phyloP scores from a whole-genome alignment of 2,797 vertebrate genomes.

The Cuniculus paca region DNA sequence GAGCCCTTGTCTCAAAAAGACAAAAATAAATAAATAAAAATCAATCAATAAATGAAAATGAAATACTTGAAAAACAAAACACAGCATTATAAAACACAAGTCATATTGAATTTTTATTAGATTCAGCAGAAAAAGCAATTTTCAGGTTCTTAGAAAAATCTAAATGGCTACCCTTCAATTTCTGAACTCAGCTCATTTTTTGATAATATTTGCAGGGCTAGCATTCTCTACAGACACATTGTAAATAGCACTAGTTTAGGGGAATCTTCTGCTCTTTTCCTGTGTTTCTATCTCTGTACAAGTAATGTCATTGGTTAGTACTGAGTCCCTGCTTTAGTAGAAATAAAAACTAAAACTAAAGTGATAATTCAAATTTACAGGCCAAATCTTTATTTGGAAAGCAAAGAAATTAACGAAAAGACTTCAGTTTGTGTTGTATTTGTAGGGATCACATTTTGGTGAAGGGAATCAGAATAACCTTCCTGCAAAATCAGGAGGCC shows the following conservation, averaged over 20 bases:
- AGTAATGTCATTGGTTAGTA: background rate
- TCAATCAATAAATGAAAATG: background rate
- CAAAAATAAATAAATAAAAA: too few relatives aligned
- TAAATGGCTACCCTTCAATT: background rate
- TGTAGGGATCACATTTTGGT: background rate
- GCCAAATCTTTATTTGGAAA: background rate
- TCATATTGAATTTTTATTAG: background rate
- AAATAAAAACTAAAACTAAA: background rate
- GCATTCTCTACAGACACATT: too few relatives aligned
- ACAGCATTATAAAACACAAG: background rate
- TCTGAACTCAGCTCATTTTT: background rate
- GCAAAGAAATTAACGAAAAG: background rate
- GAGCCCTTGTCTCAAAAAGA: too few relatives aligned
- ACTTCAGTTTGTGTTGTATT: background rate
- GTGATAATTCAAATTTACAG: background rate
- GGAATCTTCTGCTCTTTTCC: too few relatives aligned
- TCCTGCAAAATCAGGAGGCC: background rate
- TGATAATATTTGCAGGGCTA: background rate
- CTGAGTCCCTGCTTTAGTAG: background rate
- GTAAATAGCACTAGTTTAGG: background rate
- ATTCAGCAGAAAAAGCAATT: background rate
- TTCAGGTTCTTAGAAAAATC: background rate
- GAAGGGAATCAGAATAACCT: background rate
- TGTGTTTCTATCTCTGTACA: background rate
- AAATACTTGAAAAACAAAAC: background rate